phyloP scores from a whole-genome alignment of 2,113 vertebrate genomes.

The Zosterops hypoxanthus region DNA sequence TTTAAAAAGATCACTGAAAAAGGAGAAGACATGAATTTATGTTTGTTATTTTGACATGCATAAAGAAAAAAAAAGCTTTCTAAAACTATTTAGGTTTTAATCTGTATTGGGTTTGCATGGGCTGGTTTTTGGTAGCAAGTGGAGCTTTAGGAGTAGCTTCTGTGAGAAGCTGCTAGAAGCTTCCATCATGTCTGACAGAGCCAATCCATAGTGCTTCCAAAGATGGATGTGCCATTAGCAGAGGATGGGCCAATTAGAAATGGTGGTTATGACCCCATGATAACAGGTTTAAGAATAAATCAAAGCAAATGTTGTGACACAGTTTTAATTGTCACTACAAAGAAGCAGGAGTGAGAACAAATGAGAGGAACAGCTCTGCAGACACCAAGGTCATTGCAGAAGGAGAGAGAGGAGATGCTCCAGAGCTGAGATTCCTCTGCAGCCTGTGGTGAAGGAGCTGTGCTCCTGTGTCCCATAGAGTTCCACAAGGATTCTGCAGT shows the following conservation, averaged over 20 bases:
- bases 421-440: accelerated
- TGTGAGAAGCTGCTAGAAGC: neutral
- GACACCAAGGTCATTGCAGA: neutral
- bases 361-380: neutral
- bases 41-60: neutral
- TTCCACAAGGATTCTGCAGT: neutral
- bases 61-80: neutral
- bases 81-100: neutral
- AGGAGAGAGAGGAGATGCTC: neutral
- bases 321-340: neutral
- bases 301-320: neutral
- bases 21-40: neutral
- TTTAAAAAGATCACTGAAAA: neutral
- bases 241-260: neutral
- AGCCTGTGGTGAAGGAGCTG: accelerated
- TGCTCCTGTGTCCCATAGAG: no score
- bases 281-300: neutral
- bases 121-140: neutral
- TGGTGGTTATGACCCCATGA: neutral
- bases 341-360: neutral
- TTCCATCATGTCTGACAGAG: neutral
- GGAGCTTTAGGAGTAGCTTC: neutral
- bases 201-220: neutral
- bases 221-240: neutral
- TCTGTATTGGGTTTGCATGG: neutral